These are phyloP conservation scores for Pediacus dermestoides DNA, from an alignment of 2,888 invertebrate species.

Conservation along the genomic window DNA sequence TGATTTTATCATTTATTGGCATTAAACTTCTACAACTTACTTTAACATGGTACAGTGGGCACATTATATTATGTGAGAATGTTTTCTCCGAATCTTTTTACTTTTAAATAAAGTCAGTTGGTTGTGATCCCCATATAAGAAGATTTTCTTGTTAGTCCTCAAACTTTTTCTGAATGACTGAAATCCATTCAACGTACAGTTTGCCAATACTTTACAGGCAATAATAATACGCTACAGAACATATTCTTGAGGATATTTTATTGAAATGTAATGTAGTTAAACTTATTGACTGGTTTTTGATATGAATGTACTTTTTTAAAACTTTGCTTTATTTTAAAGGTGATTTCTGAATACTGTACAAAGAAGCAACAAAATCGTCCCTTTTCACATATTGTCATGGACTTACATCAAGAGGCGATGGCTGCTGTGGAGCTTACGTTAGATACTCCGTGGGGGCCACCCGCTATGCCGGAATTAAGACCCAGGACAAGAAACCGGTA, in stretches of 20 bases:
- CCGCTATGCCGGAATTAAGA: slow-evolving; percentile 45
- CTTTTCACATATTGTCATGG: slow-evolving; percentile 62
- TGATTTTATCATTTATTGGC: too few species aligned
- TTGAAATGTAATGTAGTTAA: too few species aligned
- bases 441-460: slow-evolving; percentile 46
- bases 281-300: not conserved
- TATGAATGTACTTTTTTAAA: slow-evolving; percentile 3
- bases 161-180: slow-evolving; percentile 13
- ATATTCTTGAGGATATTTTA: too few species aligned
- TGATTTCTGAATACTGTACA: slow-evolving; percentile 58
- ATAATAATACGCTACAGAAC: too few species aligned
- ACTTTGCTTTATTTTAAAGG: slow-evolving; percentile 48
- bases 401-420: slow-evolving; percentile 56
- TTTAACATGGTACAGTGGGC: too few species aligned
- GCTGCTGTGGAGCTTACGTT: slow-evolving; percentile 42
- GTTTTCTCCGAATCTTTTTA: too few species aligned
- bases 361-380: slow-evolving; percentile 55
- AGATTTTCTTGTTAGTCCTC: slow-evolving; percentile 19
- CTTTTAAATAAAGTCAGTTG: too few species aligned
- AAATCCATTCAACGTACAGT: too few species aligned
- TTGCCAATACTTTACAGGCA: slow-evolving; percentile 6
- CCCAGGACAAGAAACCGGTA: slow-evolving; percentile 43
- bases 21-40: too few species aligned
- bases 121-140: too few species aligned
- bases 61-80: too few species aligned